Percentiles rank a stretch among this genome's conserved stretches.
Evolutionary conservation across 2,797 vertebrate genomes (phyloP).

Genomic region (Peromyscus attwateri): DNA sequence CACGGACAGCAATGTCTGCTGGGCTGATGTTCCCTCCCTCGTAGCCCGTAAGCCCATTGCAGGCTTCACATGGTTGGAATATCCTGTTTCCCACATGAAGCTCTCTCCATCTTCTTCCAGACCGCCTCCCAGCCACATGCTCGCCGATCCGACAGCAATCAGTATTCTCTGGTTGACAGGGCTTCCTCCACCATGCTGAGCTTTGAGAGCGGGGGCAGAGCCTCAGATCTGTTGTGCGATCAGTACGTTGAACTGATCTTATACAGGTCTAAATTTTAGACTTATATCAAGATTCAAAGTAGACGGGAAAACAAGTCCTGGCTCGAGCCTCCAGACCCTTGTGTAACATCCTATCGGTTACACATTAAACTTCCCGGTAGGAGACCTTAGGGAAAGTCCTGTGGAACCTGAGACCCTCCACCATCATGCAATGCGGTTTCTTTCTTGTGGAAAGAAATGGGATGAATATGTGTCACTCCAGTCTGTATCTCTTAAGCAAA

Average conservation of each 20-base stretch:
- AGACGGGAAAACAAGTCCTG: neutral
- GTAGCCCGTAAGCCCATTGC: neutral
- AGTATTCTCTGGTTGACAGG: neutral
- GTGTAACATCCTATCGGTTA: neutral
- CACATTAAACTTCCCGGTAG: neutral
- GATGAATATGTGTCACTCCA: neutral
- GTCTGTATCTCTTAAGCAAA: neutral
- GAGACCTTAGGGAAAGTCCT: neutral
- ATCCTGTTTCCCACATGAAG: neutral
- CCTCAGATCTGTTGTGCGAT: neutral
- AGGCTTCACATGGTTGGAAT: neutral
- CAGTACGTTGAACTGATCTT: neutral
- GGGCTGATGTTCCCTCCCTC: neutral
- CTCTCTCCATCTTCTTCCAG: neutral
- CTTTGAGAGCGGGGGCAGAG: neutral
- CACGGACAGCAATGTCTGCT: fast-evolving
- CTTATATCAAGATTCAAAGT: neutral
- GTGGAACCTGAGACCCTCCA: neutral
- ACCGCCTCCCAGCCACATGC: neutral
- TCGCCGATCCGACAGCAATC: too few relatives aligned
- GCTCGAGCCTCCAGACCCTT: neutral
- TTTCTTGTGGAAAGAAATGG: neutral
- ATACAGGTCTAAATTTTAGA: neutral
- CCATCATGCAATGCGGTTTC: neutral
- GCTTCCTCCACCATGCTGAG: neutral